Evolutionary conservation across 2,888 invertebrate genomes (phyloP), one percentile per base, ranked within the genome.

Genomic region (Parnassius apollo): DNA sequence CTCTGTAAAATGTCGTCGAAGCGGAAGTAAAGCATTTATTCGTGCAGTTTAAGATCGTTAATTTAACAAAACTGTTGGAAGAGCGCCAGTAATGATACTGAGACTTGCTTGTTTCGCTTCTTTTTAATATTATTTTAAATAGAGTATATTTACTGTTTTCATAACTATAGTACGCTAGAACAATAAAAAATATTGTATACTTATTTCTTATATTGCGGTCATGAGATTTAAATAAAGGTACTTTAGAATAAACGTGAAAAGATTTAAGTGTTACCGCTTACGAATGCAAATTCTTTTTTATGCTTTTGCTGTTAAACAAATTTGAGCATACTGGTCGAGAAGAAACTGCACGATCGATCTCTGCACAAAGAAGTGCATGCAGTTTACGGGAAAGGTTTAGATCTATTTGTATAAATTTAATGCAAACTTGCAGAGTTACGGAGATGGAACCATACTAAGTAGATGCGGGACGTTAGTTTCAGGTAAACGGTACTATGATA

Each of bases 71-170:
- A 60, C 52, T 42, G 59, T 57, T 64, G 64, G 64, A 59, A 51
- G 13, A 42, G 42, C 45, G 64, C 64, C 64, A 64, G 64, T 59
- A 60, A 60, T 64, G 64, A 59, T 64, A 60, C 52, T 42, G 52
- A 25, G 18, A 11, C 22, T 4, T 51, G 46, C 9, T 13, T 13
- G 13, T n/a, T n/a, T 12, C 12, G 3, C 46, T 11, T 49, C 1
- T 49, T 49, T 13, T 13, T 13, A 1, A 13, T 49, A 9, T 8
- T 49, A 13, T 49, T 49, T 49, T n/a, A 35, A 4, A 35, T 48
- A 1, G 22, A 57, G 48, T 48, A 12, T 59, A 59, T 64, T 59
- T 64, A 63, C 56, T 1, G 62, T 11, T 13, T 55, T 11, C 56
- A 57, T 60, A 59, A 64, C 59, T 64, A 57, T 57, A 49, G 59